Evolutionary conservation across 2,888 invertebrate genomes (phyloP).

Genomic region (Ligdia adustata): DNA sequence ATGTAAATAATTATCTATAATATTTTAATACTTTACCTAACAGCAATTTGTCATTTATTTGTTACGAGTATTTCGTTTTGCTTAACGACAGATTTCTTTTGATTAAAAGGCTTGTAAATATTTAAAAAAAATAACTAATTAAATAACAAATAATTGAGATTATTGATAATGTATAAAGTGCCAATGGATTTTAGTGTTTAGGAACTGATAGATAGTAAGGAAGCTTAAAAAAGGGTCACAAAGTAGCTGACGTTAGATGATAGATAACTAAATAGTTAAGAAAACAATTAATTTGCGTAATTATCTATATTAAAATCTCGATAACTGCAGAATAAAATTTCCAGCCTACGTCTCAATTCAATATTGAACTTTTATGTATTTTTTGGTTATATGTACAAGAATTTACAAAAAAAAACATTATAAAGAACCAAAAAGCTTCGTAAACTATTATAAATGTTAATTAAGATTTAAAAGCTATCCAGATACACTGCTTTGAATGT

Average conservation of each 20-base stretch:
- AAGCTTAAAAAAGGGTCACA: slow-evolving; percentile 7
- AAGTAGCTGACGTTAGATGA: slow-evolving; percentile 1
- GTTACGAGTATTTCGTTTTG: no score
- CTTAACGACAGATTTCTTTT: no score
- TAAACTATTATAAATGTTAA: slow-evolving; percentile 3
- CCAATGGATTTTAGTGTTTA: slow-evolving; percentile 21
- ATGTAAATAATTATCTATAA: no score
- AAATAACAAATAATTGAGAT: neutral
- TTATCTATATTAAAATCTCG: neutral
- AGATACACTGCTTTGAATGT: slow-evolving; percentile 41
- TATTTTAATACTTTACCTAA: no score
- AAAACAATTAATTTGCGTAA: neutral
- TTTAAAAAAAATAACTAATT: neutral
- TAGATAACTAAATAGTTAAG: neutral
- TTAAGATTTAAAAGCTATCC: slow-evolving; percentile 14
- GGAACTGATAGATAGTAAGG: slow-evolving; percentile 6
- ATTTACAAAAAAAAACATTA: no score
- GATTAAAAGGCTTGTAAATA: slow-evolving; percentile 35
- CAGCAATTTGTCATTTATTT: no score
- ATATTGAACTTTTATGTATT: neutral
- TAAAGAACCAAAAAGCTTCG: slow-evolving; percentile 16
- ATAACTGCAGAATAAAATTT: neutral
- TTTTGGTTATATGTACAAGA: neutral
- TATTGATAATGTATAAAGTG: slow-evolving; percentile 17
- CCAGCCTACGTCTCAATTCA: neutral